These are phyloP conservation scores for pig (Sus scrofa) DNA, from an alignment of 2,113 vertebrate genomes.

Conservation along the genomic window T2T-Sscrofa CM000826.6:97361501-97362000, in stretches of 20 bases:
- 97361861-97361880: not conserved
- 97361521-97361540: not conserved
- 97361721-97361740: not conserved
- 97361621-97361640: not conserved
- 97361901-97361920: not conserved
- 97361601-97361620: not conserved
- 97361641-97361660: not conserved
- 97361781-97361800: not conserved
- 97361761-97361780: not conserved
- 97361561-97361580: not conserved
- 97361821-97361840: not conserved
- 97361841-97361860: not conserved
- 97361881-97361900: not conserved
- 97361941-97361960: not conserved
- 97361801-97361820: constrained; percentile 1
- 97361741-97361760: not conserved
- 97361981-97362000: not conserved
- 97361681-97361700: not conserved
- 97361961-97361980: not conserved
- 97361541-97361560: not conserved
- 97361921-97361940: not conserved
- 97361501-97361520: not conserved
- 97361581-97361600: not conserved
- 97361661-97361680: not conserved
- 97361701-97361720: not conserved